These are phyloP conservation scores for Erpornis zantholeuca DNA, from an alignment of 2,113 vertebrate genomes.

Conservation along the genomic window DNA sequence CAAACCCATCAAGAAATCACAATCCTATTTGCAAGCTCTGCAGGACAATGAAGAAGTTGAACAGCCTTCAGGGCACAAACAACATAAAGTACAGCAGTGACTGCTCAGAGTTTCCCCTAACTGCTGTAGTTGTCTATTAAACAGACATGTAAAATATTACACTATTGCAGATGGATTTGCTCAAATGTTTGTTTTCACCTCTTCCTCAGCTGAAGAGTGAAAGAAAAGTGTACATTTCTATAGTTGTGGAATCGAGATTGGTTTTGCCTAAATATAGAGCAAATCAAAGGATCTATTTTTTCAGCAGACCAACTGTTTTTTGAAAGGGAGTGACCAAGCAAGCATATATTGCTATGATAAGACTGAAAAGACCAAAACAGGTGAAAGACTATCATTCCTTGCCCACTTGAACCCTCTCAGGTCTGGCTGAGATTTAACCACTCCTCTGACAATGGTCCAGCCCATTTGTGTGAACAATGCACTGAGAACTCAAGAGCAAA, in stretches of 20 bases:
- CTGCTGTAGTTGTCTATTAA: background rate
- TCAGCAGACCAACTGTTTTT: background rate
- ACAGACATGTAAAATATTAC: conserved; percentile 2
- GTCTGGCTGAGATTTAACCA: background rate
- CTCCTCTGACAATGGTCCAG: background rate
- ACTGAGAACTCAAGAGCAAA: background rate
- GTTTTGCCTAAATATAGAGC: background rate
- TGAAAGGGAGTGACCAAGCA: background rate
- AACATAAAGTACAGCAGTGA: background rate
- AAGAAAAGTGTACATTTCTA: background rate
- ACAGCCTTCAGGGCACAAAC: background rate
- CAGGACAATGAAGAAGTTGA: background rate
- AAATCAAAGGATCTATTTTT: background rate
- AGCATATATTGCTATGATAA: background rate
- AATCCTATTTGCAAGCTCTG: background rate
- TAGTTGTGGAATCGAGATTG: background rate
- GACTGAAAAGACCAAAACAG: background rate
- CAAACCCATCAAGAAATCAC: background rate
- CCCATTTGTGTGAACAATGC: background rate
- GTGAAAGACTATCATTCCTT: background rate
- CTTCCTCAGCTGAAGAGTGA: background rate
- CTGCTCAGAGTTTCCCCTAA: background rate
- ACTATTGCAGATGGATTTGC: background rate
- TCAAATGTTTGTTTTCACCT: background rate
- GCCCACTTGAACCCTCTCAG: background rate